phyloP scores from a whole-genome alignment of 2,888 invertebrate genomes.

The Caenorhabditis plicata region DNA sequence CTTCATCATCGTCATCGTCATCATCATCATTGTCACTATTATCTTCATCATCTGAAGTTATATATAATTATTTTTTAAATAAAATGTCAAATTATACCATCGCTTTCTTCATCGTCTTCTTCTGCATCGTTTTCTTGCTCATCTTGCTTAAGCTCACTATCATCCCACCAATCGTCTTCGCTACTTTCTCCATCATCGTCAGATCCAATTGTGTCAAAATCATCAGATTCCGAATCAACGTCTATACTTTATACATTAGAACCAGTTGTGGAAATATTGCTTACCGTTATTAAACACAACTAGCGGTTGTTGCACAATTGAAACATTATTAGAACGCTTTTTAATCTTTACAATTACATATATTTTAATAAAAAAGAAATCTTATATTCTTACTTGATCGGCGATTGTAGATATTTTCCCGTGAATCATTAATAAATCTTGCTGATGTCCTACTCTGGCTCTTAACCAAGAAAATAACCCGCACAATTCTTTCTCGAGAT shows the following conservation, averaged over 20 bases:
- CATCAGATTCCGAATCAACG: constrained; percentile 30
- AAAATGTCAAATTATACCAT: background rate
- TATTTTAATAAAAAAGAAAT: background rate
- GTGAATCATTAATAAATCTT: constrained; percentile 18
- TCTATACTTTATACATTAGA: too few relatives aligned
- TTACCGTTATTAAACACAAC: constrained; percentile 32
- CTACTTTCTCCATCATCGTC: constrained; percentile 33
- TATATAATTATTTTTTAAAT: too few relatives aligned
- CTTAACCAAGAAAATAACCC: constrained; percentile 18
- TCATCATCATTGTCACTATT: constrained; percentile 8
- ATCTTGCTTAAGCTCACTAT: constrained; percentile 26
- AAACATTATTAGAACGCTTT: constrained; percentile 23
- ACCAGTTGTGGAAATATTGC: background rate
- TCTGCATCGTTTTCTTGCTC: constrained; percentile 24
- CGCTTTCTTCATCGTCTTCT: constrained; percentile 20
- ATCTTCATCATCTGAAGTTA: constrained; percentile 1
- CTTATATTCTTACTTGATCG: constrained; percentile 12
- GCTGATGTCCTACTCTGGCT: constrained; percentile 16
- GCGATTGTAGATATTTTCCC: constrained; percentile 34
- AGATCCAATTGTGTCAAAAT: constrained; percentile 26
- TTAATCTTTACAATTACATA: too few relatives aligned
- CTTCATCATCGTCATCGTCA: constrained; percentile 16
- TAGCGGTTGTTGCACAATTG: constrained; percentile 26
- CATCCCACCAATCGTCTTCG: constrained; percentile 37
- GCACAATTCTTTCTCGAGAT: constrained; percentile 23